Evolutionary conservation across 37 sponge, comb jelly and placozoan species (phyloP), one percentile per base, ranked within the genome.

Genomic region (Chondrilla cf. caribensis): DNA sequence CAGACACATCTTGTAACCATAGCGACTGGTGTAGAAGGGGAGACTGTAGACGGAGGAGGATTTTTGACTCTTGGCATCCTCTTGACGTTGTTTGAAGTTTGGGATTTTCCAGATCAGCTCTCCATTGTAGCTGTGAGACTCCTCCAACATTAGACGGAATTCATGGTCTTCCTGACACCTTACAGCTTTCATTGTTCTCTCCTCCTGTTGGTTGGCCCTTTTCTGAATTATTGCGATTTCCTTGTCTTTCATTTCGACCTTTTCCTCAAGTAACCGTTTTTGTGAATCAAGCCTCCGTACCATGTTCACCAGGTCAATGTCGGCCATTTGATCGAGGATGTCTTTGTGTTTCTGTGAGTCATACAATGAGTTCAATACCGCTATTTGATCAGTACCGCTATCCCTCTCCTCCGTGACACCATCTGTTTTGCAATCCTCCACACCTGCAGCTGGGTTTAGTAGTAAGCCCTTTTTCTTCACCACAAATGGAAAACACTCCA

Each of bases 1-100:
- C 21, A 90, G 83, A 62, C 93, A 93, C 88, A 93, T 87, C 81
- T 93, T 93, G 83, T 93, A 93, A 9, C 93, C 93, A 76, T 93
- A 90, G 33, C 91, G 78, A 64, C 79, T 59, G 36, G 90, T 80
- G 43, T 90, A 93, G 68, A 89, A 93, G 15, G 93, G 93, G 4
- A 92, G 84, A 58, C 82, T 82, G 81, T 88, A 92, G 58, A 92
- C 86, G 3, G 93, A 92, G 17, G 93, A 85, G 70, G 85, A 92
- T 38, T 88, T 92, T 22, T 86, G 87, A 73, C 33, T 77, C 58
- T 83, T 57, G 33, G 93, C 93, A 79, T 92, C 93, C 14, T 77
- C 73, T 70, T 79, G 83, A 11, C 93, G 76, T 44, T 88, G 89
- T 54, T 59, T 66, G 51, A 92, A 92, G 77, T 83, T 83, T 3